Base-by-base conservation (phyloP, 2,113 vertebrate genomes). In the Etia nguti region DNA sequence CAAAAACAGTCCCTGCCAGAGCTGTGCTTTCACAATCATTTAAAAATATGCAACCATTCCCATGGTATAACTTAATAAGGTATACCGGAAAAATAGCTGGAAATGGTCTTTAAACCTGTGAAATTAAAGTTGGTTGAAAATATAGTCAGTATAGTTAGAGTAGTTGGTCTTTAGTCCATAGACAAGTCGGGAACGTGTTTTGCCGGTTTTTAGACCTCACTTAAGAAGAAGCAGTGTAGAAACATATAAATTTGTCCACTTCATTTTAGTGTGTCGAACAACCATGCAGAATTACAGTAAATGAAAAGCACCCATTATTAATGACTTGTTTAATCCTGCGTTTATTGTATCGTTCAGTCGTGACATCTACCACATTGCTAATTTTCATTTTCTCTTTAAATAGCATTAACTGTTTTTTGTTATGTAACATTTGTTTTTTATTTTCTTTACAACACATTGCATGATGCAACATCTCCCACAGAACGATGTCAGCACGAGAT, bases 401-500 rank as follows among this genome's bases (percentile, higher is more conserved):
- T 20, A 20, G 2, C 10, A n/a, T 65, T 7, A 65, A 60, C 26
- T 31, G 15, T 6, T 31, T 26, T 59, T 59, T 31, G 57, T 31
- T 31, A 31, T 31, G 57, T 60, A 10, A 60, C 26, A 31, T 10
- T 31, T 4, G 57, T 60, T 18, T 60, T 60, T 60, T 26, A 18
- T 29, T 60, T 38, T 65, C 2, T 65, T 65, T 65, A 22, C 26
- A 31, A 60, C 57, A 31, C 57, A 60, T 31, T 60, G 8, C 16
- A 2, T 18, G 56, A 59, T 10, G 8, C 8, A 59, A 60, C 8
- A 10, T 60, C 57, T 60, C 26, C 57, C 15, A 31, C 80, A 94
- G 92, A 95, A 43, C 77, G 43, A 4, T 94, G 91, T 87, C 95
- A 95, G 48, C 80, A 93, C 38, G 96, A 96, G 93, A 96, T 96